Evolutionary conservation across 2,888 invertebrate genomes (phyloP).

Genomic region (Eupithecia tripunctaria): DNA sequence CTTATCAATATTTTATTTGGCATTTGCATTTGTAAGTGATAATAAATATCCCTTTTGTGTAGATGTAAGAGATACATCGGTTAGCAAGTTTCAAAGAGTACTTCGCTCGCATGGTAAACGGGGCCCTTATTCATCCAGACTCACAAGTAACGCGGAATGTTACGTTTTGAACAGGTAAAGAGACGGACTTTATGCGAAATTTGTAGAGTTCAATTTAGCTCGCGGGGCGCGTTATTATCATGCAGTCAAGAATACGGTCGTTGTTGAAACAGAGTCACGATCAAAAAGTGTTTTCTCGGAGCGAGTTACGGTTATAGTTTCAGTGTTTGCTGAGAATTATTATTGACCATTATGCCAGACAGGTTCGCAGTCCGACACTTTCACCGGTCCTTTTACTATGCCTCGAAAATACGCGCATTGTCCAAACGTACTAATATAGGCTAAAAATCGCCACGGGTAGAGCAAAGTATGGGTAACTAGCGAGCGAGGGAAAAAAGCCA

Average conservation of each 20-base stretch:
- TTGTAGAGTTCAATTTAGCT: neutral
- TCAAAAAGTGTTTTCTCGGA: constrained; percentile 49
- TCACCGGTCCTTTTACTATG: constrained; percentile 44
- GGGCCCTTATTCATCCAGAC: neutral
- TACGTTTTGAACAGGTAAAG: neutral
- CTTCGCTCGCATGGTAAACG: constrained; percentile 36
- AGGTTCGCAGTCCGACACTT: constrained; percentile 48
- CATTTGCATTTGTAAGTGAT: constrained; percentile 30
- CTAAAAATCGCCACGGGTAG: neutral
- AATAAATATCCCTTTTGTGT: constrained; percentile 35
- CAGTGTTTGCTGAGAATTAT: constrained; percentile 48
- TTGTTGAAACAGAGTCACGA: constrained; percentile 54
- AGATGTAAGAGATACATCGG: constrained; percentile 20
- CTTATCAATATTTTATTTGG: constrained; percentile 41
- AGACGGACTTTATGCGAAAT: neutral
- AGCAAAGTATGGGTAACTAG: neutral
- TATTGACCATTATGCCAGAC: constrained; percentile 46
- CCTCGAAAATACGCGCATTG: constrained; percentile 33
- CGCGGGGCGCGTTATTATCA: neutral
- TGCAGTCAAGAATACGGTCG: neutral
- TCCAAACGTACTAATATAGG: neutral
- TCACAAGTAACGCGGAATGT: neutral
- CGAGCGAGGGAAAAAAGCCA: neutral
- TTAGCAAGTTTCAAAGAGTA: constrained; percentile 25
- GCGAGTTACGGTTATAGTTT: constrained; percentile 48